Evolutionary conservation across 2,113 vertebrate genomes (phyloP), one percentile per base, ranked within the genome.

Genomic region (Dicentrarchus labrax): DNA sequence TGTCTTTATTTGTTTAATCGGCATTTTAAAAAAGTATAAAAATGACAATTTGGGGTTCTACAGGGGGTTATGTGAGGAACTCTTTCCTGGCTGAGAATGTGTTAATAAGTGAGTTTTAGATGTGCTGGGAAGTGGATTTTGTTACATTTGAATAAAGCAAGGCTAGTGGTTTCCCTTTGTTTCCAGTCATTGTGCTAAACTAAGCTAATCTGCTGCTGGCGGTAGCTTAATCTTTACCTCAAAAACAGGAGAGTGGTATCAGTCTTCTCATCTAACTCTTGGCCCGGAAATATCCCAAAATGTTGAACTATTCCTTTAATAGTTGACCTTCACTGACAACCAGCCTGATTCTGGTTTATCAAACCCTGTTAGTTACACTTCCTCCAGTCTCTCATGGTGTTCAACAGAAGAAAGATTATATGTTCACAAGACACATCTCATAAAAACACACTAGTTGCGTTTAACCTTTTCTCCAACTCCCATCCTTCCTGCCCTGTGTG

Each of bases 401-500:
- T 62, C 13, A 43, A 36, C 21, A 21, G 9, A 47, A 70, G 54
- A 70, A 16, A 41, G 11, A 10, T 11, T 41, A 2, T 3, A 24
- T 43, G 68, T 43, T 65, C 60, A 72, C 17, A 64, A 66, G 39
- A 82, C 11, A 43, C 48, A 38, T 11, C 50, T 61, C 73, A 41
- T 59, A 56, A 61, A 78, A 54, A 69, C 50, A 24, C 21, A 17
- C 43, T 39, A 38, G 24, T 41, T 48, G 60, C 8, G 1, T 21
- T 78, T 41, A 61, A 39, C 79, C 54, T 47, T 0, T 24, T 82
- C 59, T 76, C n/a, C 48, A 76, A 84, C 85, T 81, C 90, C 88
- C 86, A 89, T 89, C 88, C 86, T 93, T 91, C 89, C 79, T 86
- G 53, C 54, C 43, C 0, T 61, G 16, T 19, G 2, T 75, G 69